Base-by-base conservation (phyloP, 1,140 invertebrate species). In the Drosophila punjabiensis region DNA sequence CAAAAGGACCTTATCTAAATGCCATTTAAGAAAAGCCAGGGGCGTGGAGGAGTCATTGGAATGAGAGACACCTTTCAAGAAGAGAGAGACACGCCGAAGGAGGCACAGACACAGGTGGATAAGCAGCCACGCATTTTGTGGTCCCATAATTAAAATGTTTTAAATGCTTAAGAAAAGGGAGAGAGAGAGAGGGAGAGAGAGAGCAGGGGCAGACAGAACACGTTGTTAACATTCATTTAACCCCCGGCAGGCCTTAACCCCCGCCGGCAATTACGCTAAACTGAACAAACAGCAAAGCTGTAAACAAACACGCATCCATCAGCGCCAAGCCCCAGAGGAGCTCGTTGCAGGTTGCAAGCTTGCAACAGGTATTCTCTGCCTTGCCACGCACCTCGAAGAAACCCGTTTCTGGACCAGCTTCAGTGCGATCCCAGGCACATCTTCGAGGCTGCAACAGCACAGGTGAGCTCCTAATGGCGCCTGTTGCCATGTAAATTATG, bases 401-500 rank as follows among this genome's bases (percentile, higher is more conserved):
- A 86, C 83, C 59, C 59, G 83, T 86, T 86, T 76, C 48, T 43
- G 62, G 43, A 24, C 8, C 70, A 67, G 48, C n/a, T 43, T 28
- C 24, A 14, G 18, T 24, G 63, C 20, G 47, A 20, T 48, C 10
- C 28, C 61, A 13, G 16, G 16, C 45, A 13, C 37, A 30, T 41
- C 32, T 43, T 9, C 11, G 14, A 14, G 20, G 20, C 55, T 2
- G 9, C 35, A 8, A 35, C 33, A 8, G 43, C 33, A 33, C 68
- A 64, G 41, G 69, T 63, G 68, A 39, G 62, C 58, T 69, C 74
- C 68, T 74, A 74, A 74, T 74, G 89, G 89, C 89, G 89, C 89
- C 86, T 92, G 85, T 92, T 92, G 85, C 85, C 89, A 92, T 91
- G 89, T 91, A 91, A 88, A 91, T 91, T 91, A 91, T 91, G 85